These are phyloP conservation scores for Drosophila ustulata DNA, from an alignment of 2,888 invertebrate genomes.

Conservation along the genomic window DNA sequence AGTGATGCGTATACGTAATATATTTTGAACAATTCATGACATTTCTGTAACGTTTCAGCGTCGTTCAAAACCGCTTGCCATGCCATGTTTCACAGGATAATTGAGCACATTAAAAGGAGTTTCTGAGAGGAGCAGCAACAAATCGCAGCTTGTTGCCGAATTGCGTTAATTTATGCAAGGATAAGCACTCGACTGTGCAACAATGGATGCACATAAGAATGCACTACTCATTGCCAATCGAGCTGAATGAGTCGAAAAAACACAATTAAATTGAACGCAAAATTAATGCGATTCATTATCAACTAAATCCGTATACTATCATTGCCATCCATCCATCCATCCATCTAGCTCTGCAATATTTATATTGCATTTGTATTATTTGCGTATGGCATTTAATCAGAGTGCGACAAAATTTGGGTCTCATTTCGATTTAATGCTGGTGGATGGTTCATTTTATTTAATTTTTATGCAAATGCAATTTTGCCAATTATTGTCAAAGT, in stretches of 20 bases:
- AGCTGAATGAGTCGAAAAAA: conserved; percentile 6
- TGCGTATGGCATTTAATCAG: conserved; percentile 21
- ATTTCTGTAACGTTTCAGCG: too few species aligned
- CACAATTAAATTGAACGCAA: conserved; percentile 12
- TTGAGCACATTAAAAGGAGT: background rate
- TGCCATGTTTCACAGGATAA: background rate
- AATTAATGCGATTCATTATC: conserved; percentile 15
- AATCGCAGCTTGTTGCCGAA: conserved; percentile 13
- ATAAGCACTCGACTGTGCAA: conserved; percentile 3
- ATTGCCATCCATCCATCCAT: background rate
- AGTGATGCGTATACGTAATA: background rate
- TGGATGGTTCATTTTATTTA: conserved; percentile 7
- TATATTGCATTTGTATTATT: background rate
- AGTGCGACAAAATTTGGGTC: conserved; percentile 9
- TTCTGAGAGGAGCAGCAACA: background rate
- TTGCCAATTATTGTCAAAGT: conserved; percentile 29
- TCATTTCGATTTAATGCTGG: background rate
- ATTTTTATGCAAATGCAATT: conserved; percentile 33
- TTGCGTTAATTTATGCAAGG: conserved; percentile 13
- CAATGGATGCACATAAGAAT: conserved; percentile 12
- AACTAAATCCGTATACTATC: background rate
- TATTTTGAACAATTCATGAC: background rate
- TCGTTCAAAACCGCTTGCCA: background rate
- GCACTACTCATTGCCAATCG: conserved; percentile 4
- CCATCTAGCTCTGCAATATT: background rate